Base-by-base conservation (phyloP, 2,797 vertebrate genomes). In the Sebastes taczanowskii region DNA sequence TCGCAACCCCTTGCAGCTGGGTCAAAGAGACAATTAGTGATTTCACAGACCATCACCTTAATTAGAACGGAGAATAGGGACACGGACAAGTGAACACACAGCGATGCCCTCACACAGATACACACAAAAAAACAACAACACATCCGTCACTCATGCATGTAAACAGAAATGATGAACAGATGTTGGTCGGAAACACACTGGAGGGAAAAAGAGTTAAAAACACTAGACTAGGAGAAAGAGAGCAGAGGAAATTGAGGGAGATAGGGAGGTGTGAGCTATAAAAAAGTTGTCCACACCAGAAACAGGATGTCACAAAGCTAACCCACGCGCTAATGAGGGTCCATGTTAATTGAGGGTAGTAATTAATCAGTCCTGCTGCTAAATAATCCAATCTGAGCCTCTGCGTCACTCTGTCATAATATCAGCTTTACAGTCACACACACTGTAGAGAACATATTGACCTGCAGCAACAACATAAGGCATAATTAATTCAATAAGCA, bases 31-130 rank as follows among this genome's bases (percentile, higher is more conserved):
- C 69, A 90, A 84, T 91, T 91, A 89, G 77, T 5, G 7, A 90
- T 89, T 91, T 89, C 70, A 92, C 85, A 91, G 72, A 85, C 81
- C 71, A 79, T 85, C 78, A 74, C 77, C 58, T 88, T 90, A 91
- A 94, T 92, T 92, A 89, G 53, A 83, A 82, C 2, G 5, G 82
- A 83, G 79, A 75, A 82, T 52, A 88, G 80, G 71, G 66, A 89
- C 71, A 55, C 71, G 74, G 80, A 87, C 46, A 82, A 32, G 30
- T 29, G 22, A 70, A 88, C 49, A 71, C 71, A 52, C 68, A 66
- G 13, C 0, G 30, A 67, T 55, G 58, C 52, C 27, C 20, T 58
- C 65, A 66, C 25, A 72, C 46, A 13, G 38, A 53, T 8, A 71
- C 30, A 75, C 55, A 78, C 18, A 27, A 63, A 11, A 7, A 53